Percentiles rank a stretch among this genome's conserved stretches.
phyloP scores from a whole-genome alignment of 2,888 invertebrate genomes.

The Eupithecia insigniata region DNA sequence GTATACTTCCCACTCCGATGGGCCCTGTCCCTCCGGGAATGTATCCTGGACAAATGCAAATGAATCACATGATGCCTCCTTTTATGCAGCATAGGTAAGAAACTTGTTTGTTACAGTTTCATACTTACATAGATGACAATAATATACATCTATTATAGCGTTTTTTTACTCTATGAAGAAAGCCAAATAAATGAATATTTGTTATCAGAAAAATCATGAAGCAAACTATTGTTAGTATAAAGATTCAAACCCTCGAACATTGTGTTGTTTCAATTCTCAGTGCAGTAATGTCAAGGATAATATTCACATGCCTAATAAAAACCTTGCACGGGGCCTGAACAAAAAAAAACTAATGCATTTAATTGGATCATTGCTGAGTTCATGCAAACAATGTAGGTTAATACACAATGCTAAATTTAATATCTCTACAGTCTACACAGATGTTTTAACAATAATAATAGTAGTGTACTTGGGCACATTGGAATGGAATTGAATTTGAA shows the following conservation, averaged over 20 bases:
- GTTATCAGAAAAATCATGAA: background rate
- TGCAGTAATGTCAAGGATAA: background rate
- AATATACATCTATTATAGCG: too few species aligned
- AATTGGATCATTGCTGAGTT: background rate
- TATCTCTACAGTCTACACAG: background rate
- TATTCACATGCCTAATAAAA: background rate
- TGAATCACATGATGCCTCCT: slow-evolving; percentile 89
- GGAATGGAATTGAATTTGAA: background rate
- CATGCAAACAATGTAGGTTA: background rate
- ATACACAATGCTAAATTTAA: background rate
- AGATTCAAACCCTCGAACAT: background rate
- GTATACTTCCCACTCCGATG: slow-evolving; percentile 84
- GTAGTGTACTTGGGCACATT: background rate
- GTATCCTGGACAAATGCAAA: slow-evolving; percentile 87
- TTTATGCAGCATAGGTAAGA: slow-evolving; percentile 87
- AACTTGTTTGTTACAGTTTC: background rate
- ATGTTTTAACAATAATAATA: background rate
- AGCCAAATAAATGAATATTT: too few species aligned
- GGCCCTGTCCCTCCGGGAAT: slow-evolving; percentile 87
- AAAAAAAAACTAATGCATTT: background rate
- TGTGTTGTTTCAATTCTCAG: background rate
- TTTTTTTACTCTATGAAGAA: too few species aligned
- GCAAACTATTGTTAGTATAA: background rate
- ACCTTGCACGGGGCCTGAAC: background rate
- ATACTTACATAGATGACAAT: background rate